These are phyloP conservation scores for Pachypanchax playfairii DNA, from an alignment of 2,113 vertebrate genomes.

Conservation along the genomic window DNA sequence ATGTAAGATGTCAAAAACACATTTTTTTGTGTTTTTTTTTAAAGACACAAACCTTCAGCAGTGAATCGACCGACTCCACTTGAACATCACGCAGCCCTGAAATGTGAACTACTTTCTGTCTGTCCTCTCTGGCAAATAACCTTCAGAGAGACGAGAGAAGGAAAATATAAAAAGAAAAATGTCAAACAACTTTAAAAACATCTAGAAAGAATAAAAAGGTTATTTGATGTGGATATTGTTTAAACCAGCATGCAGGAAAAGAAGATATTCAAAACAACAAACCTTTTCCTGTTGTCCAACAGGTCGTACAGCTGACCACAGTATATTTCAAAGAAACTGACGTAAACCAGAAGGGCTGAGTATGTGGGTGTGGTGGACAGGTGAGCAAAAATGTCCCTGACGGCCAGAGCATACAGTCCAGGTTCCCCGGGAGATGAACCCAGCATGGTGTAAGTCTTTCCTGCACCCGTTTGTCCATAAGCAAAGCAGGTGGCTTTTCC, in stretches of 20 bases:
- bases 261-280: constrained; percentile 2
- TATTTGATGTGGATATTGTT: background rate
- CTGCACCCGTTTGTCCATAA: constrained; percentile 92
- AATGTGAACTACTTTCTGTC: constrained; percentile 87
- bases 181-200: background rate
- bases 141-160: constrained; percentile 61
- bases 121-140: constrained; percentile 89
- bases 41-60: constrained; percentile 85
- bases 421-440: constrained; percentile 82
- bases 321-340: constrained; percentile 97
- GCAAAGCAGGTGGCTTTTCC: constrained; percentile 92
- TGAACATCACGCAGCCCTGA: constrained; percentile 83
- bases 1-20: no score
- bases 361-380: constrained; percentile 54
- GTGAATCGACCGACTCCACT: constrained; percentile 82
- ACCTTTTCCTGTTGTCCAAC: constrained; percentile 89
- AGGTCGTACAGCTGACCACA: constrained; percentile 93
- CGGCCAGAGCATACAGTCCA: constrained; percentile 88
- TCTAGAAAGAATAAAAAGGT: background rate
- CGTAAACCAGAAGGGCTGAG: constrained; percentile 78
- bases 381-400: constrained; percentile 86
- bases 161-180: background rate
- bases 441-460: constrained; percentile 95
- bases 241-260: constrained; percentile 2
- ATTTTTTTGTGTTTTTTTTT: no score